Percentiles rank a stretch among this genome's conserved stretches.
These are phyloP conservation scores for Pyrocoelia pectoralis DNA, from an alignment of 2,888 invertebrate species.

Conservation along the genomic window DNA sequence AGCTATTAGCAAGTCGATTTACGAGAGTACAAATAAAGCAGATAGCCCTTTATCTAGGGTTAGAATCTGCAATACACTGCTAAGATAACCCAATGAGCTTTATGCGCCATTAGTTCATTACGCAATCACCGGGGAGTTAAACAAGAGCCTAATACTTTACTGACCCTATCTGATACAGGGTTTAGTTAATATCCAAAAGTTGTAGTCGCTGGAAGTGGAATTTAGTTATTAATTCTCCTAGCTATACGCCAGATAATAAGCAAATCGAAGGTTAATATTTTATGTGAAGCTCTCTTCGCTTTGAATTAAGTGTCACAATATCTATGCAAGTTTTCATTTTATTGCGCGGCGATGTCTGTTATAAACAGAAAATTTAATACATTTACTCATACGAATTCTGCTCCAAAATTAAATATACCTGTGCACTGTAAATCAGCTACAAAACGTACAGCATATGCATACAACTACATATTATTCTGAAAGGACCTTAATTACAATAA, in stretches of 20 bases:
- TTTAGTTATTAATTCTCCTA: slow-evolving; percentile 28
- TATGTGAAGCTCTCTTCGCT: background rate
- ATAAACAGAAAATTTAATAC: slow-evolving; percentile 30
- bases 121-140: slow-evolving; percentile 45
- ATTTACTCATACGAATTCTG: slow-evolving; percentile 19
- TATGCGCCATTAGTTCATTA: slow-evolving; percentile 44
- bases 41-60: slow-evolving; percentile 28
- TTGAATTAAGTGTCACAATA: background rate
- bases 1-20: slow-evolving; percentile 29
- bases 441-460: slow-evolving; percentile 7
- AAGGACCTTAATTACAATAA: slow-evolving; percentile 1
- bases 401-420: slow-evolving; percentile 27
- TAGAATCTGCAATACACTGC: slow-evolving; percentile 24
- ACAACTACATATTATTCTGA: background rate
- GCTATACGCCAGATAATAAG: slow-evolving; percentile 16
- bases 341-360: slow-evolving; percentile 17
- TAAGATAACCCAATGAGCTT: slow-evolving; percentile 39
- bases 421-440: slow-evolving; percentile 9
- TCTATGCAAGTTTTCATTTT: slow-evolving; percentile 12
- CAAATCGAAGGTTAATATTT: slow-evolving; percentile 16
- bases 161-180: slow-evolving; percentile 43
- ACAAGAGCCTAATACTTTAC: slow-evolving; percentile 48
- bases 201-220: slow-evolving; percentile 30
- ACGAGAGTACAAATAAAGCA: slow-evolving; percentile 22
- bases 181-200: slow-evolving; percentile 44